Base-by-base conservation (phyloP, 2,113 vertebrate genomes). In the Syngnathus scovelli region DNA sequence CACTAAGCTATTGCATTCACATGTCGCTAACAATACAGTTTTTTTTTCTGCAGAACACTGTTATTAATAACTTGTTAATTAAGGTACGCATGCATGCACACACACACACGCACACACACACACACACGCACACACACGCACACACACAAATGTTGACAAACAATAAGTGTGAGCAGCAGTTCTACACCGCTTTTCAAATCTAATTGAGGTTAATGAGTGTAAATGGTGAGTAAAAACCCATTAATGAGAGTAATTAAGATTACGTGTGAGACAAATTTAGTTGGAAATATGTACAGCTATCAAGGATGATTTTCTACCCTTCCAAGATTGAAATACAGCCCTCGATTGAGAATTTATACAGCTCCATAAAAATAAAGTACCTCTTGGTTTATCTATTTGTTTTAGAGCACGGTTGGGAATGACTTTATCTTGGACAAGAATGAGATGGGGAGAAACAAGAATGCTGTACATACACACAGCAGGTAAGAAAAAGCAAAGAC, bases 121-220 rank as follows among this genome's bases (percentile, higher is more conserved):
- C 86, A 71, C 83, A 85, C 82, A 38, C 48, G 21, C 67, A 65
- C 61, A 41, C 56, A 70, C 60, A 39, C 49, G 59, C 44, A 66
- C 73, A 61, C 55, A 69, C 73, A 82, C 46, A 76, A 56, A 77
- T 44, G 64, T 55, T 63, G 74, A 76, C 74, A 77, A 87, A 80
- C 77, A 19, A 48, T 16, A 77, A 83, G 77, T 60, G 62, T 79
- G 68, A 70, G 78, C 74, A 80, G 68, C 78, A 64, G 67, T 84
- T 75, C 71, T 79, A n/a, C 69, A 43, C 79, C 82, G 83, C 75
- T 78, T 84, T 84, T 70, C 55, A 63, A 71, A 81, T 85, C 80
- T 87, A 90, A 90, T 81, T 81, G 86, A 88, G 89, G 91, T 90
- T 91, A 91, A 91, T 90, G 89, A 87, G 80, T 78, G 82, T 79